A percentile compares a stretch with the other conserved stretches of the same genome.
Conservation (phyloP, 1,140 invertebrate species). For the Scaptomyza pallida region DNA sequence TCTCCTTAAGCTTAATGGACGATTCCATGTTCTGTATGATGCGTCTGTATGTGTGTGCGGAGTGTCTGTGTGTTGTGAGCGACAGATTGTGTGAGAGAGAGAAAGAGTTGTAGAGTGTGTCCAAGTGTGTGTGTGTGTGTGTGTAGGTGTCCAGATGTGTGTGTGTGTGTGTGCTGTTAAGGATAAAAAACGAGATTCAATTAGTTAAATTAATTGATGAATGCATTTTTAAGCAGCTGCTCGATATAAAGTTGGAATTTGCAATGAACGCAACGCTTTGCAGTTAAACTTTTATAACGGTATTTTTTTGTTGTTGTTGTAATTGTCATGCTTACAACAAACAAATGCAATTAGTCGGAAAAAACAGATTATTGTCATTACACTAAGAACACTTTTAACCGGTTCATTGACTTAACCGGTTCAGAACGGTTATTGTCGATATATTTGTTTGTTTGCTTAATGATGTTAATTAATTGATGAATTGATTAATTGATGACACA, state of each 20-base stretch:
- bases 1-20: constrained; percentile 78
- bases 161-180: constrained; percentile 35
- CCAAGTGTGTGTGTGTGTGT: constrained; percentile 8
- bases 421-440: background rate
- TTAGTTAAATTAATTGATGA: constrained; percentile 17
- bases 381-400: background rate
- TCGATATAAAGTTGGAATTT: too few relatives aligned
- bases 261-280: background rate
- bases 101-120: background rate
- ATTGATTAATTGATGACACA: constrained; percentile 63
- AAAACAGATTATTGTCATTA: too few relatives aligned
- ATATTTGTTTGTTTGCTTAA: constrained; percentile 2
- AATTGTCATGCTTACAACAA: too few relatives aligned
- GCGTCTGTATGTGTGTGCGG: constrained; percentile 2
- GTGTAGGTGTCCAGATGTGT: constrained; percentile 11
- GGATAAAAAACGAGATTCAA: background rate
- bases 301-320: too few relatives aligned
- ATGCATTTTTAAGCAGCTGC: constrained; percentile 4
- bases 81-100: constrained; percentile 1
- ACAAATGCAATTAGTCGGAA: too few relatives aligned
- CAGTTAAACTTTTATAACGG: background rate
- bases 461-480: constrained; percentile 31
- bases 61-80: constrained; percentile 5
- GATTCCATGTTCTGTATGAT: constrained; percentile 70
- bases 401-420: background rate